These are phyloP conservation scores for Chionodraco myersi DNA, from an alignment of 2,113 vertebrate species.

Conservation along the genomic window DNA sequence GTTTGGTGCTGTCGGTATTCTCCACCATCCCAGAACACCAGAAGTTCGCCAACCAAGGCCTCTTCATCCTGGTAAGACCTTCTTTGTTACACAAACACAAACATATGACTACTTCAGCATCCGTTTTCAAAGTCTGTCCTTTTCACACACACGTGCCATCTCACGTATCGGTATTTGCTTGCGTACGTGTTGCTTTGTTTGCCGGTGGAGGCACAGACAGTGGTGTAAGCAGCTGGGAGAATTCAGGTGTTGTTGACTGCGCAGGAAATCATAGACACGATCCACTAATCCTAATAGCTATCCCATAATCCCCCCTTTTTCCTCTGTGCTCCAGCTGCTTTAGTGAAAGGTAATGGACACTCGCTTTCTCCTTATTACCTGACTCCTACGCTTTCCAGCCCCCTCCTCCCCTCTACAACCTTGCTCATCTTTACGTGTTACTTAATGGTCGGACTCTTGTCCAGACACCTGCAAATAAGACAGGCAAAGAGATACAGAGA, in stretches of 20 bases:
- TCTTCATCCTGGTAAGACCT: constrained; percentile 95
- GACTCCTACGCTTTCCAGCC: constrained; percentile 21
- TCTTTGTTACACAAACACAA: not conserved
- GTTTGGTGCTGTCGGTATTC: constrained; percentile 98
- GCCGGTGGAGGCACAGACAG: constrained; percentile 56
- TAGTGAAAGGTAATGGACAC: constrained; percentile 70
- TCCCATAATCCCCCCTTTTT: constrained; percentile 67
- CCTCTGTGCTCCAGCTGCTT: constrained; percentile 65
- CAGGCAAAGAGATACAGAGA: not conserved
- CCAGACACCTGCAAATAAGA: constrained; percentile 17
- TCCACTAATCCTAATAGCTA: constrained; percentile 80
- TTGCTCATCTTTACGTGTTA: constrained; percentile 38
- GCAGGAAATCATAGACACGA: constrained; percentile 77
- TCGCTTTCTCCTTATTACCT: constrained; percentile 43
- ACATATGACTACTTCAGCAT: constrained; percentile 18
- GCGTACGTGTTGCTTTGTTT: constrained; percentile 49
- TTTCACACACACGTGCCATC: not conserved
- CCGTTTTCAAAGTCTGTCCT: not conserved
- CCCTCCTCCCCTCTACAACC: constrained; percentile 19
- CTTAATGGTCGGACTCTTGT: constrained; percentile 57
- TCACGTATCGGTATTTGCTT: constrained; percentile 24
- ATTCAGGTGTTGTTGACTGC: constrained; percentile 82
- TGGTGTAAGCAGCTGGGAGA: constrained; percentile 75
- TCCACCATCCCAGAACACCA: constrained; percentile 97
- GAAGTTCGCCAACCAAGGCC: constrained; percentile 91